These are phyloP conservation scores for Leucania comma DNA, from an alignment of 2,888 invertebrate species.

Conservation along the genomic window DNA sequence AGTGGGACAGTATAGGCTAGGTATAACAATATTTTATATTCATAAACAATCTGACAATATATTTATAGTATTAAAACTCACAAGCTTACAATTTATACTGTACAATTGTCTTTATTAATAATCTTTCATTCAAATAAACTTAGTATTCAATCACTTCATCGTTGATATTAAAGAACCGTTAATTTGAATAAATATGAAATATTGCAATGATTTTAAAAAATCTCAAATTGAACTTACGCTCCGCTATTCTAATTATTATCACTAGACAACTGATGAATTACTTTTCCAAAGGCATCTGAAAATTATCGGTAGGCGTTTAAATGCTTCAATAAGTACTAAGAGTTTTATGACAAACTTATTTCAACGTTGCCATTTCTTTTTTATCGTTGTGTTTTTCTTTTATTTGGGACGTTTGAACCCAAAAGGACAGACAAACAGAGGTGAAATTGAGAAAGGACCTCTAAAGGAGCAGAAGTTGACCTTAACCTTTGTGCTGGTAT, in stretches of 20 bases:
- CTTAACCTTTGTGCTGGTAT: constrained; percentile 24
- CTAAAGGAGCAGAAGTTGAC: constrained; percentile 39
- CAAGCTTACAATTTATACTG: neutral
- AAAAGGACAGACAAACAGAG: constrained; percentile 30
- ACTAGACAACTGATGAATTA: neutral
- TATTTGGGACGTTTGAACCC: constrained; percentile 19
- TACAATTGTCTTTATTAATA: neutral
- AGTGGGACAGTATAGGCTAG: no score
- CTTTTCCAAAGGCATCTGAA: constrained; percentile 14
- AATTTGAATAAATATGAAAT: constrained; percentile 2
- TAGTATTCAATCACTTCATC: constrained; percentile 4
- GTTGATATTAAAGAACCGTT: neutral
- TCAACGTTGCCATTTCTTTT: constrained; percentile 5
- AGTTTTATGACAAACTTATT: constrained; percentile 26
- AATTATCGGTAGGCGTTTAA: constrained; percentile 18
- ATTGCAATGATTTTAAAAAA: constrained; percentile 4
- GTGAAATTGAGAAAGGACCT: constrained; percentile 48
- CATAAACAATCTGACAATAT: neutral
- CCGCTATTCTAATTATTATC: constrained; percentile 15
- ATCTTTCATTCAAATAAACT: neutral
- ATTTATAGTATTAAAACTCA: neutral
- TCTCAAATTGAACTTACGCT: constrained; percentile 2
- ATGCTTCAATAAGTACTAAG: neutral
- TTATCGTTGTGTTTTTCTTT: constrained; percentile 20
- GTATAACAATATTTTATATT: no score